These are phyloP conservation scores for Apodemus agrarius DNA, from an alignment of 2,797 vertebrate genomes.

Conservation along the genomic window DNA sequence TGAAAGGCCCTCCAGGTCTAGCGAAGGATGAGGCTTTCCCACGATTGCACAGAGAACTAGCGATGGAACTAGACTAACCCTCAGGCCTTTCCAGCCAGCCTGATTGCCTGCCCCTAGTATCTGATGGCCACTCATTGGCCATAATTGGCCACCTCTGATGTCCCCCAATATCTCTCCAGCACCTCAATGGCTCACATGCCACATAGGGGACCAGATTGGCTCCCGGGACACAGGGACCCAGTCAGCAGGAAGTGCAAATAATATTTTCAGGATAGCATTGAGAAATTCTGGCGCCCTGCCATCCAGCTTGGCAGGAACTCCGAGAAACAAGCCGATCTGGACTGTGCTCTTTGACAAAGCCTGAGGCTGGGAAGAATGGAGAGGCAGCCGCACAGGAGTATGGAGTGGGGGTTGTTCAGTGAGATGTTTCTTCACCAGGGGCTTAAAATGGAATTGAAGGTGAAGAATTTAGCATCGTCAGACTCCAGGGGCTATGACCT, in stretches of 20 bases:
- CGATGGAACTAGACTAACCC: neutral
- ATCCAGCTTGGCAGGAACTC: neutral
- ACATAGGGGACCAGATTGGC: neutral
- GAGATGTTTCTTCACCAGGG: slow-evolving; percentile 84
- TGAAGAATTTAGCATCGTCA: slow-evolving; percentile 93
- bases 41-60: neutral
- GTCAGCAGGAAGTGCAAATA: neutral
- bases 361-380: neutral
- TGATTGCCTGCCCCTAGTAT: fast-evolving
- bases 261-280: neutral
- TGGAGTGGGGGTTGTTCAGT: neutral
- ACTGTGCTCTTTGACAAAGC: neutral
- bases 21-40: neutral
- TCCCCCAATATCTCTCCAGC: neutral
- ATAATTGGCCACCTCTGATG: neutral
- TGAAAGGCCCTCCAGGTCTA: neutral
- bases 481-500: slow-evolving; percentile 93
- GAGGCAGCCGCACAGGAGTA: neutral
- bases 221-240: neutral
- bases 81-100: neutral
- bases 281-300: neutral
- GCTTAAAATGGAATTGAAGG: slow-evolving; percentile 92
- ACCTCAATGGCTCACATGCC: neutral
- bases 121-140: too few relatives aligned
- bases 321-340: neutral